A percentile compares a stretch with the other conserved stretches of the same genome.
phyloP scores from a whole-genome alignment of 2,797 vertebrate species.

The Morus bassanus region DNA sequence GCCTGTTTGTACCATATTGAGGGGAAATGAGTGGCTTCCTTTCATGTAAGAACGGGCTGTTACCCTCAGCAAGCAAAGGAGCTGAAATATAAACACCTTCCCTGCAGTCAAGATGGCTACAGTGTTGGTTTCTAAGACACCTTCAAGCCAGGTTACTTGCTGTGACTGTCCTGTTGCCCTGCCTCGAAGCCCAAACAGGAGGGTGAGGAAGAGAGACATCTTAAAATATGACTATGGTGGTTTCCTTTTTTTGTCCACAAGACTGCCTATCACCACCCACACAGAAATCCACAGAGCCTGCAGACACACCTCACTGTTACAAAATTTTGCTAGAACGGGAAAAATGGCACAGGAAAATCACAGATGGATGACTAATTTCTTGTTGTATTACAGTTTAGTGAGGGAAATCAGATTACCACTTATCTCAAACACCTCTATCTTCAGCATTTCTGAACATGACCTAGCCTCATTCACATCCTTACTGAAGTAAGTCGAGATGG shows the following conservation, averaged over 20 bases:
- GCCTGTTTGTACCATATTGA: not conserved
- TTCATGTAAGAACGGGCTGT: not conserved
- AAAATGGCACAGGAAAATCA: not conserved
- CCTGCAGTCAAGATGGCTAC: not conserved
- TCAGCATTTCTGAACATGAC: not conserved
- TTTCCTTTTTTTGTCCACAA: not conserved
- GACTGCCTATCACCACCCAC: not conserved
- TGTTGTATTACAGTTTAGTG: not conserved
- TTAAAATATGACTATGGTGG: not conserved
- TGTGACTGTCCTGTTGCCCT: not conserved
- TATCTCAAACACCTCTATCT: not conserved
- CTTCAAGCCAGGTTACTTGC: not conserved
- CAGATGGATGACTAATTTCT: not conserved
- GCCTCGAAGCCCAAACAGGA: not conserved
- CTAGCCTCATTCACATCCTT: not conserved
- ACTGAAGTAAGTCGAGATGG: not conserved
- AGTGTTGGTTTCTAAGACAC: not conserved
- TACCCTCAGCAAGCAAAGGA: not conserved
- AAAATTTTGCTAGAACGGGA: not conserved
- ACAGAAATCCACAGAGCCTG: not conserved
- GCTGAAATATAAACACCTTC: not conserved
- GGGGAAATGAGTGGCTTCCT: not conserved
- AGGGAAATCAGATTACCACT: not conserved
- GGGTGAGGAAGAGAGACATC: not conserved
- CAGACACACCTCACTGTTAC: not conserved